A percentile compares a stretch with the other conserved stretches of the same genome.
Evolutionary conservation across 37 sponge, comb jelly and placozoan genomes (phyloP).

Genomic region (Petrosia ficiformis): DNA sequence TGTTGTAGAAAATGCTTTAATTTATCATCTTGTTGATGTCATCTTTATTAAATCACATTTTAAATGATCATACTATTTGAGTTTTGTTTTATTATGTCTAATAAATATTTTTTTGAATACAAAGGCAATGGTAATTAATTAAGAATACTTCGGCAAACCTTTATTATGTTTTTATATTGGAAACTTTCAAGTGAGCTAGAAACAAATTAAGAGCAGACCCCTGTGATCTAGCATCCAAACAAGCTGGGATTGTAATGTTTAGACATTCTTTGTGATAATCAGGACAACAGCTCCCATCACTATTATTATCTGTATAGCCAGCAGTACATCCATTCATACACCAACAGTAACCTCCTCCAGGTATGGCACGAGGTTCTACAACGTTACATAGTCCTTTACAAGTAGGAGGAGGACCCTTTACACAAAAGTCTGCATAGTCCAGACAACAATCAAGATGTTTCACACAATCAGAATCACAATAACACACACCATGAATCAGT

Average conservation of each 20-base stretch:
- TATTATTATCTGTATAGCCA: conserved; percentile 43
- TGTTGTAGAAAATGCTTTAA: no score
- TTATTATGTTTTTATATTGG: no score
- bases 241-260: conserved; percentile 4
- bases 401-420: not conserved
- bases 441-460: conserved; percentile 55
- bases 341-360: conserved; percentile 56
- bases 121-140: no score
- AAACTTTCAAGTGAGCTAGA: conserved; percentile 31
- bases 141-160: no score
- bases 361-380: conserved; percentile 10
- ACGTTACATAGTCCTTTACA: conserved; percentile 8
- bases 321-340: conserved; percentile 23
- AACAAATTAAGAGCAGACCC: conserved; percentile 43
- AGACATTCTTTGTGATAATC: conserved; percentile 30
- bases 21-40: no score
- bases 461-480: conserved; percentile 39
- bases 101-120: no score
- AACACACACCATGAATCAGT: conserved; percentile 15
- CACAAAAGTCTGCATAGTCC: conserved; percentile 42
- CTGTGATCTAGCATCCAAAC: conserved; percentile 43
- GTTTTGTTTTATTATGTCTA: no score
- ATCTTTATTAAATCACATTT: no score
- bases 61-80: no score
- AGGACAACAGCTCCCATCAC: conserved; percentile 53